Percentiles rank a stretch among this genome's conserved stretches.
Conservation (phyloP, 2,113 vertebrate genomes). For the Calidris pugnax region DNA sequence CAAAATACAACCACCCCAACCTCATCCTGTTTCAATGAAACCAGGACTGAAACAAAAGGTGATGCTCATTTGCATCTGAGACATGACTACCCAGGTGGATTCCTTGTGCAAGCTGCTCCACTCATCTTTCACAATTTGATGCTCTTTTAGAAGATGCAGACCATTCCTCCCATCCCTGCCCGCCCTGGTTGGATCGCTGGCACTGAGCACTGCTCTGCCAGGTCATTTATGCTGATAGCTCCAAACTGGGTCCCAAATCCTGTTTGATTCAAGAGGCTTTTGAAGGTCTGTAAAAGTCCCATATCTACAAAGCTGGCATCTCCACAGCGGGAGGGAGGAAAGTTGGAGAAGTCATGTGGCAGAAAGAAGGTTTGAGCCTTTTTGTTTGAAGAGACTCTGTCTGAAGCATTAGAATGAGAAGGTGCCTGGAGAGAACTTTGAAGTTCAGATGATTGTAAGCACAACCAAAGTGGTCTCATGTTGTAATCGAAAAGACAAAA, state of each 20-base stretch:
- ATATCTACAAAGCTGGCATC: neutral
- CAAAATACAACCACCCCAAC: neutral
- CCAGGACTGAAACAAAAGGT: neutral
- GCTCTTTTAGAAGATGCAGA: neutral
- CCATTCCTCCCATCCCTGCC: neutral
- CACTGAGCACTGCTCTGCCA: neutral
- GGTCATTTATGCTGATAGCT: neutral
- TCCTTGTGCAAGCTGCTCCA: neutral
- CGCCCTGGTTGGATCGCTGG: neutral
- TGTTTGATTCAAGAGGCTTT: neutral
- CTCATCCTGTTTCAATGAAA: fast-evolving
- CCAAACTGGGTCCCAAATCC: neutral
- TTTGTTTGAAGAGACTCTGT: neutral
- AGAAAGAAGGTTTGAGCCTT: neutral
- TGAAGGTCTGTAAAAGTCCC: neutral
- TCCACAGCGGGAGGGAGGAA: neutral
- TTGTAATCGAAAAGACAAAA: conserved; percentile 7
- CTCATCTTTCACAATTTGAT: neutral
- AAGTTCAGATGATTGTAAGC: neutral
- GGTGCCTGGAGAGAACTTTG: neutral
- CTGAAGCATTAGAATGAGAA: neutral
- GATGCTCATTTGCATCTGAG: fast-evolving
- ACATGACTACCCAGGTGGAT: neutral
- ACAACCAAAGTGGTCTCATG: neutral
- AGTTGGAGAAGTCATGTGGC: neutral